Percentiles rank a stretch among this genome's conserved stretches.
Conservation (phyloP, 1,140 invertebrate genomes). For the Drosophila quadrilineata region DNA sequence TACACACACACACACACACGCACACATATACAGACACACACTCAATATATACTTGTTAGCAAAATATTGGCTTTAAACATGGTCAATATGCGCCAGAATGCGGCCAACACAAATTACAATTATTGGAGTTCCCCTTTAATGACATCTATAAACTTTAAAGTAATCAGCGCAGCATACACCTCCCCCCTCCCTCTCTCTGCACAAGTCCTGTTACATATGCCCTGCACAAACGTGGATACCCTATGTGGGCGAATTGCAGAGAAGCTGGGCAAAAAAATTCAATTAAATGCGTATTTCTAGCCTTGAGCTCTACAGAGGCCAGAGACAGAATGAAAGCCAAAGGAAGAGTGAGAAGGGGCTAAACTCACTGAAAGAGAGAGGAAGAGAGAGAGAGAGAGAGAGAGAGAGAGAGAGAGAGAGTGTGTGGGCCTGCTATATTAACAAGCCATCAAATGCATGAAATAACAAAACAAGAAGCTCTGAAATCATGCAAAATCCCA, state of each 20-base stretch:
- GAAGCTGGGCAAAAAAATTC: constrained; percentile 16
- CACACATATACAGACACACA: no score
- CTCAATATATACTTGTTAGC: no score
- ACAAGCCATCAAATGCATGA: constrained; percentile 23
- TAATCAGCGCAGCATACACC: no score
- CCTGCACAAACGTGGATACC: background rate
- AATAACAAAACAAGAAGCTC: constrained; percentile 10
- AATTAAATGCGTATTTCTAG: constrained; percentile 40
- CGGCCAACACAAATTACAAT: no score
- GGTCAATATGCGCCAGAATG: no score
- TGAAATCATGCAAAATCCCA: constrained; percentile 32
- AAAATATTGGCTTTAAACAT: no score
- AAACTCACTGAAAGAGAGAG: background rate
- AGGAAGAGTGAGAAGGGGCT: background rate
- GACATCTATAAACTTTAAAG: no score
- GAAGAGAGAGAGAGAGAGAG: background rate
- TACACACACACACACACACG: constrained; percentile 48
- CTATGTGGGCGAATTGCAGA: background rate
- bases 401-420: background rate
- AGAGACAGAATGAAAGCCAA: background rate
- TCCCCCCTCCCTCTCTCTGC: background rate
- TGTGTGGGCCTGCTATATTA: constrained; percentile 31
- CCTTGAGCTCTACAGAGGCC: constrained; percentile 7
- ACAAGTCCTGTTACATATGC: constrained; percentile 1
- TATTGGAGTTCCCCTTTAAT: no score